Evolutionary conservation across 2,888 invertebrate species (phyloP).

Genomic region (Luperina testacea): DNA sequence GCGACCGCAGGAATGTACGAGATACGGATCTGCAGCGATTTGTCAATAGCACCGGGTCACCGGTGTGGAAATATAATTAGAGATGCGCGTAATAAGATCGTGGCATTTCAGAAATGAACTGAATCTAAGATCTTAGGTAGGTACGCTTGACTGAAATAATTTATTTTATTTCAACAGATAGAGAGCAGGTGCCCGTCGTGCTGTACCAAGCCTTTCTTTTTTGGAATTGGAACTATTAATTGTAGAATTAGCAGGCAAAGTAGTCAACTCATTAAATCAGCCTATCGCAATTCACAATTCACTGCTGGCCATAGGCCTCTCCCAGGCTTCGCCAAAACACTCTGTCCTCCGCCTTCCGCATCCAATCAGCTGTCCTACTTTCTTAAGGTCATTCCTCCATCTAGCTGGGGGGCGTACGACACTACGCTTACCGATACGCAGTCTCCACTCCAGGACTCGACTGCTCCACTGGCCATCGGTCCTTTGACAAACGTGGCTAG

Average conservation of each 20-base stretch:
- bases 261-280: no score
- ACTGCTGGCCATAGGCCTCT: no score
- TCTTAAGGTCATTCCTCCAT: no score
- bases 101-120: constrained; percentile 54
- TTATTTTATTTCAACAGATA: background rate
- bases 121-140: constrained; percentile 27
- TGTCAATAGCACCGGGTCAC: constrained; percentile 59
- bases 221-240: background rate
- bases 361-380: no score
- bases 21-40: constrained; percentile 58
- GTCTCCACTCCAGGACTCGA: no score
- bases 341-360: no score
- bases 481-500: no score
- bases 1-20: constrained; percentile 41
- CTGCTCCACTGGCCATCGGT: no score
- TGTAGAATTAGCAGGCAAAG: background rate
- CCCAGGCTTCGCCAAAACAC: no score
- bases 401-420: no score
- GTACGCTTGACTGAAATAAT: background rate
- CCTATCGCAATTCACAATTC: no score
- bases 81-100: constrained; percentile 12
- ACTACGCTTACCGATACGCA: no score
- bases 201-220: background rate
- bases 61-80: constrained; percentile 59
- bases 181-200: background rate